Percentiles rank a stretch among this genome's conserved stretches.
phyloP scores from a whole-genome alignment of 2,113 vertebrate species.

The Pterocles gutturalis region DNA sequence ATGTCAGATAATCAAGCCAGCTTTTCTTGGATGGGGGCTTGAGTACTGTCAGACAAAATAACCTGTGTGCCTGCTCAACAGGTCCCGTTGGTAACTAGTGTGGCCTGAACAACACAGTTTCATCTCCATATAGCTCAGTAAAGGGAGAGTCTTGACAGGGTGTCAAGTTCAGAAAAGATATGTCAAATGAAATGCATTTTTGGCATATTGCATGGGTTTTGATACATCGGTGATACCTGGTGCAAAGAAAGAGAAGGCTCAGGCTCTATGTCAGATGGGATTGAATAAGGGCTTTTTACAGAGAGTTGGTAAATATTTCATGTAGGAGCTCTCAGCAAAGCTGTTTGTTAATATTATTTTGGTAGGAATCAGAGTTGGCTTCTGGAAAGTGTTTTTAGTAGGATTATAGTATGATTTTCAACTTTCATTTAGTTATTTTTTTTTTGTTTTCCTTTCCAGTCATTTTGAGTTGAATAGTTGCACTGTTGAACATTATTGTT shows the following conservation, averaged over 20 bases:
- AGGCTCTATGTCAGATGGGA: not conserved
- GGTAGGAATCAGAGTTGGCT: not conserved
- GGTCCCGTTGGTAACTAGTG: not conserved
- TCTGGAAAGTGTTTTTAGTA: not conserved
- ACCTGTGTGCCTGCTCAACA: not conserved
- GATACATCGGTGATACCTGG: not conserved
- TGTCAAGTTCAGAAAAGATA: not conserved
- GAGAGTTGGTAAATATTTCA: not conserved
- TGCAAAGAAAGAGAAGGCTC: not conserved
- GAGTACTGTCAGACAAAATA: not conserved
- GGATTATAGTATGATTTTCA: not conserved
- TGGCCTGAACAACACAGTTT: not conserved
- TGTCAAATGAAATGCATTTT: not conserved
- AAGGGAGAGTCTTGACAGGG: not conserved
- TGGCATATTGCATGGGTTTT: not conserved
- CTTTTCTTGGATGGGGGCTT: not conserved
- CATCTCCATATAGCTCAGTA: not conserved
- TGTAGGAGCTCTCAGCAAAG: not conserved
- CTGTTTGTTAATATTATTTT: not conserved
- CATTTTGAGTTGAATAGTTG: slow-evolving; percentile 11
- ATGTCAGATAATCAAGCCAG: not conserved
- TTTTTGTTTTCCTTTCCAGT: not conserved
- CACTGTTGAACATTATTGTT: slow-evolving; percentile 1
- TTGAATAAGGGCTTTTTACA: not conserved
- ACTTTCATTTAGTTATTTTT: not conserved